phyloP scores from a whole-genome alignment of 2,888 invertebrate genomes.

The Labia minor region DNA sequence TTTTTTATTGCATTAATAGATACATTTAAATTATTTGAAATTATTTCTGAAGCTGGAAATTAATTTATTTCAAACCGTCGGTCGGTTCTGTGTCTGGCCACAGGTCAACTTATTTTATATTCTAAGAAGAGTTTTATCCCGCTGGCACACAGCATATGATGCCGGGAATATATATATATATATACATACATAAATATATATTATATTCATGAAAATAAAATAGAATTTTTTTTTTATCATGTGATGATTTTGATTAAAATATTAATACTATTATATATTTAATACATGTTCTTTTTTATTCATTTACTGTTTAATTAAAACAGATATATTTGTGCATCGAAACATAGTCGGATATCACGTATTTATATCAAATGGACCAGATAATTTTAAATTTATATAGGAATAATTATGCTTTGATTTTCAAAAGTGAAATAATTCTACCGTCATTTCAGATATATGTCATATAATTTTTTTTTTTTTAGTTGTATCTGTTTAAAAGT shows the following conservation, averaged over 20 bases:
- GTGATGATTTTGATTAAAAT: background rate
- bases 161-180: no score
- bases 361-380: background rate
- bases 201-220: no score
- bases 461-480: background rate
- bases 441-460: background rate
- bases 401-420: slow-evolving; percentile 3
- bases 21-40: no score
- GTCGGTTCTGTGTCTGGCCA: no score
- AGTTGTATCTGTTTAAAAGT: background rate
- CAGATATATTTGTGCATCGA: background rate
- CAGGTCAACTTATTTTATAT: no score
- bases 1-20: no score
- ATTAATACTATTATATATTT: background rate
- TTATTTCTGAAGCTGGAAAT: no score
- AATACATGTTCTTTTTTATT: background rate
- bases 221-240: no score
- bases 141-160: no score
- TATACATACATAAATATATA: no score
- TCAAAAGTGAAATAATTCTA: slow-evolving; percentile 13
- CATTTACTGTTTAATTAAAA: background rate
- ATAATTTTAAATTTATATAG: background rate
- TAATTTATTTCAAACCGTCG: no score
- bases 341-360: background rate
- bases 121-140: no score